These are phyloP conservation scores for Balaeniceps rex DNA, from an alignment of 2,113 vertebrate genomes.

Conservation along the genomic window DNA sequence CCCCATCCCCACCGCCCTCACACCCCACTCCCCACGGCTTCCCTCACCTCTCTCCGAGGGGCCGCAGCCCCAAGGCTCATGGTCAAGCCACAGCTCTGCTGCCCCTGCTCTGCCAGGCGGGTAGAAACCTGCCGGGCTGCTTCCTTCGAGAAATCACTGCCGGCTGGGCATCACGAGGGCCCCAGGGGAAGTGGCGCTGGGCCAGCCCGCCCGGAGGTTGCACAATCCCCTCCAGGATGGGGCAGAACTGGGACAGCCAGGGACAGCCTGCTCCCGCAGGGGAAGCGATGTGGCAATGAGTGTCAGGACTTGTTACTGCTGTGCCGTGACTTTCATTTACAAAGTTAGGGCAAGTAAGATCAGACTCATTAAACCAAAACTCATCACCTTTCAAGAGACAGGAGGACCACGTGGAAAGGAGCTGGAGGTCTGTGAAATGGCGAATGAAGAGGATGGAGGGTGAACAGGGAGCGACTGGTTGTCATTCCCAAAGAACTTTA, in stretches of 20 bases:
- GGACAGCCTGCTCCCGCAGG: not conserved
- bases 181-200: not conserved
- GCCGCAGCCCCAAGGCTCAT: not conserved
- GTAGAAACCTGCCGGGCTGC: not conserved
- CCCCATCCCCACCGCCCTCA: accelerated
- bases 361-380: not conserved
- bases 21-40: accelerated
- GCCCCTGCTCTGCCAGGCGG: accelerated
- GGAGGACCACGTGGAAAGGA: not conserved
- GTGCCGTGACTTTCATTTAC: accelerated
- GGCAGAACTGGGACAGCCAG: not conserved
- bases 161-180: not conserved
- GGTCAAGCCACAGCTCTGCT: not conserved
- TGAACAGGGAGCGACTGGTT: not conserved
- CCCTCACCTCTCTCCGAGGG: not conserved
- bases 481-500: not conserved
- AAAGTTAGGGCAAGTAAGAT: not conserved
- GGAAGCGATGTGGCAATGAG: accelerated
- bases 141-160: not conserved
- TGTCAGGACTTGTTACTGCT: accelerated
- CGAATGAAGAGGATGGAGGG: not conserved
- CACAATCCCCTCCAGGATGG: not conserved
- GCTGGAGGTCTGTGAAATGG: not conserved
- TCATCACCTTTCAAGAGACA: not conserved
- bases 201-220: not conserved